Percentiles rank a stretch among this genome's conserved stretches.
These are phyloP conservation scores for Polietes domitor DNA, from an alignment of 2,888 invertebrate genomes.

Conservation along the genomic window DNA sequence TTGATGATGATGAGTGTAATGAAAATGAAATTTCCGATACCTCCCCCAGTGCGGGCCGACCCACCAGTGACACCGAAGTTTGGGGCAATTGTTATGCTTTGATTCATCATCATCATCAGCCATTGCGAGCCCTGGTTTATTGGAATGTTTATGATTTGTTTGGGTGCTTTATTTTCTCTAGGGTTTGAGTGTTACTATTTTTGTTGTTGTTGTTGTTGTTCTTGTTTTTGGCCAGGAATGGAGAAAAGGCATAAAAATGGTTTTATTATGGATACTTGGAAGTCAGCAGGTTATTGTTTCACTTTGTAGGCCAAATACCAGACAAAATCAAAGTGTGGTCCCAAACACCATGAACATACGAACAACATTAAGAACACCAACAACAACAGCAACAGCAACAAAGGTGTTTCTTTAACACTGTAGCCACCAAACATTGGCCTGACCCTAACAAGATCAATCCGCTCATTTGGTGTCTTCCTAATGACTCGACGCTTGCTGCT, in stretches of 20 bases:
- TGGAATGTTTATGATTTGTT: conserved; percentile 21
- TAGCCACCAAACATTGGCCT: conserved; percentile 16
- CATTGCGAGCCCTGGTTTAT: neutral
- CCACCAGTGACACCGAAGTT: neutral
- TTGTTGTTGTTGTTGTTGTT: too few relatives aligned
- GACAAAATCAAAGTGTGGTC: conserved; percentile 48
- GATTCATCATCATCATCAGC: conserved; percentile 3
- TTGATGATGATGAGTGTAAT: conserved; percentile 44
- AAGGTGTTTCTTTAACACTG: neutral
- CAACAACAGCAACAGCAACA: neutral
- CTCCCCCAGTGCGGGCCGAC: conserved; percentile 1
- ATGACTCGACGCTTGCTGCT: neutral
- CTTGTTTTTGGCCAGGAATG: neutral
- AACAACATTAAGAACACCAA: conserved; percentile 2
- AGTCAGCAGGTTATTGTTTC: conserved; percentile 66
- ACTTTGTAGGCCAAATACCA: conserved; percentile 37
- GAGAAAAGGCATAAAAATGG: conserved; percentile 36
- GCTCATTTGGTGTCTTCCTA: conserved; percentile 16
- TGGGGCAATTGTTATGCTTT: neutral
- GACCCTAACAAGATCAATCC: conserved; percentile 21
- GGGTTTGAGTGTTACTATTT: too few relatives aligned
- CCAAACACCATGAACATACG: neutral
- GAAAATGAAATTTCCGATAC: conserved; percentile 39
- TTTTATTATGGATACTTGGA: conserved; percentile 58
- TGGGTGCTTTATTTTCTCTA: neutral